Percentiles rank a stretch among this genome's conserved stretches.
These are phyloP conservation scores for Chironomus tentans DNA, from an alignment of 2,888 invertebrate species.

Conservation along the genomic window DNA sequence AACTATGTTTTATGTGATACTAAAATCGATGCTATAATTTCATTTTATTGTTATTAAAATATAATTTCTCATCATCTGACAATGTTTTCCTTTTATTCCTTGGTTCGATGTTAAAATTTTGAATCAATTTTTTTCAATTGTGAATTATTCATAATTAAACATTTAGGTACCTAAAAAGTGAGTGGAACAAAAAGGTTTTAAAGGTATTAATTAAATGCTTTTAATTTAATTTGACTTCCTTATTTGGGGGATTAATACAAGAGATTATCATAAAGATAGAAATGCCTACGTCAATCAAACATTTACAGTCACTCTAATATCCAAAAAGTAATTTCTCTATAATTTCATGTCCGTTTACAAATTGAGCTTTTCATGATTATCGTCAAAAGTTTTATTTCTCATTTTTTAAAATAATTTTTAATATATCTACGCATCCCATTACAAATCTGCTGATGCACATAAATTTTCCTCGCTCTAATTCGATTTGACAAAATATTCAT, in stretches of 20 bases:
- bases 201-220: too few relatives aligned
- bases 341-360: not conserved
- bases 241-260: too few relatives aligned
- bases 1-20: not conserved
- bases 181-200: not conserved
- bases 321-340: not conserved
- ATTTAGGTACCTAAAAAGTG: not conserved
- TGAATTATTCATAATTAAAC: not conserved
- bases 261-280: too few relatives aligned
- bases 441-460: not conserved
- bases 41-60: not conserved
- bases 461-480: slow-evolving; percentile 2
- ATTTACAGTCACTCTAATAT: not conserved
- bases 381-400: not conserved
- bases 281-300: not conserved
- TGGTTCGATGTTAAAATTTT: not conserved
- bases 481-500: not conserved
- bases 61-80: not conserved
- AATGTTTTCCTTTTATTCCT: not conserved
- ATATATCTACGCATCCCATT: not conserved
- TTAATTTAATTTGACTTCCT: too few relatives aligned
- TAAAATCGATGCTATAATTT: not conserved
- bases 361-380: not conserved
- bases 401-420: not conserved
- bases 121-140: not conserved